Evolutionary conservation across 2,797 vertebrate genomes (phyloP), one percentile per base, ranked within the genome.

Genomic region (Oreortyx pictus): DNA sequence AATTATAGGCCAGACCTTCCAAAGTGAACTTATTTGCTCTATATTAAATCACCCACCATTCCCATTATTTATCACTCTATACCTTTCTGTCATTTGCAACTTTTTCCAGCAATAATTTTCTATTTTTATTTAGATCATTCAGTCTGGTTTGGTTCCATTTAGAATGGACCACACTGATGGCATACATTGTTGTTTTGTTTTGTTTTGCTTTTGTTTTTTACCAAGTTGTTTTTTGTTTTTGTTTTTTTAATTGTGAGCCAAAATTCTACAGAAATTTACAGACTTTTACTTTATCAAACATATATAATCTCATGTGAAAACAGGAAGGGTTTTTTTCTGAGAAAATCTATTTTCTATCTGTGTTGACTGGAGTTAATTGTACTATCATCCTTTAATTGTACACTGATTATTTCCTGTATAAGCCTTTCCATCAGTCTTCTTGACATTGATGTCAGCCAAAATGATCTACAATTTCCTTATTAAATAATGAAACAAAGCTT

Each of bases 331-430:
- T 37, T 78, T 93, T 77, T 86, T 76, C 65, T 94, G 79, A 90
- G 84, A 88, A 89, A 91, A 73, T 50, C 71, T 2, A 93, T 93
- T 92, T 90, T 92, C 75, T 41, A 33, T 64, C 23, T 93, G 0
- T 92, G 70, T 92, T 90, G 82, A 86, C 82, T 78, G 76, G 76
- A 62, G 3, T 94, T 95, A 93, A 88, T 96, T 94, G 65, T 78
- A 74, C 91, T 93, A 90, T 91, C 93, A 94, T 95, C 81, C 92
- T 96, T 96, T 96, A 93, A 92, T 94, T 95, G 88, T 90, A 74
- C 79, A 24, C 79, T 93, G 93, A 95, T 94, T 94, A 86, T 85
- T 94, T 96, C 95, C 94, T 94, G 92, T 90, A 81, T 70, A 73
- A 94, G 82, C 70, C 76, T 95, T 87, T 92, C 84, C 84, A 96